Evolutionary conservation across 2,113 vertebrate genomes (phyloP).

Genomic region (Sceloporus undulatus): DNA sequence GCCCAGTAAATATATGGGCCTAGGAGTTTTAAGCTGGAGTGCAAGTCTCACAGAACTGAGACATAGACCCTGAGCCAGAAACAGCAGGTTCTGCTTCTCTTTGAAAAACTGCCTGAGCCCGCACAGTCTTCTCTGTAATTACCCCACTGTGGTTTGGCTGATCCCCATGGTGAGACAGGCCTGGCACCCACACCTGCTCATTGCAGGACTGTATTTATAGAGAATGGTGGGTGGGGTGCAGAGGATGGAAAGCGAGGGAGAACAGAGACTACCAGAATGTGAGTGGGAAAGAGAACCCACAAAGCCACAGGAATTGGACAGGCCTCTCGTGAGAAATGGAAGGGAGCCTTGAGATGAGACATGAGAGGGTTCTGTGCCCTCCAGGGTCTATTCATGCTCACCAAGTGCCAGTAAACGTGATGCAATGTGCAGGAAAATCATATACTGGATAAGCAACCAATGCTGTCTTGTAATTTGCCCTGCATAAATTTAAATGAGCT

Average conservation of each 20-base stretch:
- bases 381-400: background rate
- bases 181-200: conserved; percentile 54
- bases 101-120: background rate
- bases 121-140: conserved; percentile 15
- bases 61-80: conserved; percentile 20
- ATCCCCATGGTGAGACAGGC: background rate
- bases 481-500: background rate
- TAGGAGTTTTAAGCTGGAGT: background rate
- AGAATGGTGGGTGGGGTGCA: conserved; percentile 7
- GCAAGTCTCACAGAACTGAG: background rate
- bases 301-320: conserved; percentile 1
- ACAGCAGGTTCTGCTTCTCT: conserved; percentile 22
- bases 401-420: background rate
- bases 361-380: background rate
- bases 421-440: background rate
- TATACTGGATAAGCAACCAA: background rate
- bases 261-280: background rate
- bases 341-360: background rate
- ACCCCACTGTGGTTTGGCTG: background rate
- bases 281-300: conserved; percentile 2
- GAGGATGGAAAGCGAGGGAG: background rate
- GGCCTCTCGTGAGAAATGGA: background rate
- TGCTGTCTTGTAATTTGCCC: background rate
- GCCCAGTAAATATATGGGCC: background rate
- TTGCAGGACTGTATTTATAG: conserved; percentile 69